Evolutionary conservation across 2,888 invertebrate genomes (phyloP).

Genomic region (Pteria penguin): DNA sequence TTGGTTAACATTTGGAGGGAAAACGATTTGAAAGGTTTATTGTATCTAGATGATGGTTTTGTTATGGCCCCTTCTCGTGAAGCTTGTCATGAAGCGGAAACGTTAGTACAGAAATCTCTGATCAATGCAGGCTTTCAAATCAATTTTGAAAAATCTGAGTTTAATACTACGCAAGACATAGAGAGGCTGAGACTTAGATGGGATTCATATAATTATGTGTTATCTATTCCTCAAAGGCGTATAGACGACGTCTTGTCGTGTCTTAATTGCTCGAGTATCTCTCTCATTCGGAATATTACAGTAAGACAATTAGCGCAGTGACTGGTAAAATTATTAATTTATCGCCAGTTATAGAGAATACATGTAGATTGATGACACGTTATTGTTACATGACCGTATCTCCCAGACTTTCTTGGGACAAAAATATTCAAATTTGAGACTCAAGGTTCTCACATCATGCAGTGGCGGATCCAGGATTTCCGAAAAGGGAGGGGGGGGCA

Average conservation of each 20-base stretch:
- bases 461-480: too few species aligned
- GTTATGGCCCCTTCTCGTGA: too few species aligned
- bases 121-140: conserved; percentile 16
- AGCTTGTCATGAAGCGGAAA: conserved; percentile 3
- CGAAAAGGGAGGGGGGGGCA: too few species aligned
- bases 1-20: conserved; percentile 39
- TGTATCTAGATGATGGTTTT: too few species aligned
- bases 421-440: too few species aligned
- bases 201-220: neutral
- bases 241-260: conserved; percentile 3
- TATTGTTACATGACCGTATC: too few species aligned
- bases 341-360: conserved; percentile 1
- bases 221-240: conserved; percentile 10
- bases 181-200: conserved; percentile 22
- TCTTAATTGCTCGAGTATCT: neutral
- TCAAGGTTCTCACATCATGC: neutral
- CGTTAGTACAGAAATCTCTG: conserved; percentile 7
- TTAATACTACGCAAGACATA: conserved; percentile 12
- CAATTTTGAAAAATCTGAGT: too few species aligned
- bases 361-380: too few species aligned
- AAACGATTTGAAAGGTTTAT: conserved; percentile 28
- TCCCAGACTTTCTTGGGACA: conserved; percentile 13
- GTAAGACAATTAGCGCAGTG: conserved; percentile 11
- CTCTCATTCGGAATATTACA: neutral
- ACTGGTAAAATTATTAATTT: conserved; percentile 10